These are phyloP conservation scores for Danaus melanippus DNA, from an alignment of 1,140 invertebrate genomes.

Conservation along the genomic window DNA sequence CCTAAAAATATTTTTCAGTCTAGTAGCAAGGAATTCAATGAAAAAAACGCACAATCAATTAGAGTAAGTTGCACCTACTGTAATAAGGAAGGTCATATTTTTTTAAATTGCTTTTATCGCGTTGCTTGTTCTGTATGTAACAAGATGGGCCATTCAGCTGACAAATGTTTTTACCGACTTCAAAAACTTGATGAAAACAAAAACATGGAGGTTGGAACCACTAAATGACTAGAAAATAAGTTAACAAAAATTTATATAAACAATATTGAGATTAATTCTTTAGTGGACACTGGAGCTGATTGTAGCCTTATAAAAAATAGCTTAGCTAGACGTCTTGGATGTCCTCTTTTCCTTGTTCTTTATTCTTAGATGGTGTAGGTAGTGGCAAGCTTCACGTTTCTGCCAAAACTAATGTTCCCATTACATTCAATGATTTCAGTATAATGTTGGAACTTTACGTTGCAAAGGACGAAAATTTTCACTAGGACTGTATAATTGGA, in stretches of 20 bases:
- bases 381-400: constrained; percentile 8
- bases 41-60: neutral
- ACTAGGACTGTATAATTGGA: constrained; percentile 19
- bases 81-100: constrained; percentile 14
- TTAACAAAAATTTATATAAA: constrained; percentile 12
- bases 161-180: no score
- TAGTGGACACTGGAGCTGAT: no score
- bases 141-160: no score
- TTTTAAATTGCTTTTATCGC: constrained; percentile 2
- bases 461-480: constrained; percentile 9
- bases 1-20: constrained; percentile 3
- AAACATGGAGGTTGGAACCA: no score
- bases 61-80: neutral
- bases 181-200: no score
- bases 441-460: constrained; percentile 21
- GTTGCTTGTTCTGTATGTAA: no score
- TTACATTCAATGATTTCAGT: constrained; percentile 13
- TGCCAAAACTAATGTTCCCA: constrained; percentile 11
- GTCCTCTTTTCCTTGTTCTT: constrained; percentile 8
- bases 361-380: constrained; percentile 14
- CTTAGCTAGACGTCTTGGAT: no score
- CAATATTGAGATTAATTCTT: no score
- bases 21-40: constrained; percentile 3
- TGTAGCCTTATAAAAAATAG: constrained; percentile 1
- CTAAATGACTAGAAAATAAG: no score